Evolutionary conservation across 2,888 invertebrate species (phyloP).

Genomic region (Orchesella flavescens): DNA sequence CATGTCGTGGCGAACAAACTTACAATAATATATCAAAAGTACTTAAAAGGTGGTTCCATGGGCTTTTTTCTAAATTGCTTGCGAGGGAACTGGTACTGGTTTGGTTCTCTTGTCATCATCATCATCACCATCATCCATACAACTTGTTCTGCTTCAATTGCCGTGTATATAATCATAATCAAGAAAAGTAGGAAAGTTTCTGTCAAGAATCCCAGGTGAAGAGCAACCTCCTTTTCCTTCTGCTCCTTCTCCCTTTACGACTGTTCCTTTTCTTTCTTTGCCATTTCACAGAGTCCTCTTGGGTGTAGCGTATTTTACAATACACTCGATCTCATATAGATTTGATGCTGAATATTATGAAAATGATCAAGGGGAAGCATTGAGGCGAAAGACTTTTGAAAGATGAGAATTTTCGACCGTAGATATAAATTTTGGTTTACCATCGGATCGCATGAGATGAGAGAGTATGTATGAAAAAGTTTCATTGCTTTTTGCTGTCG

Average conservation of each 20-base stretch:
- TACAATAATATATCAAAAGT: neutral
- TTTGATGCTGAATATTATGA: no score
- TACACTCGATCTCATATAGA: no score
- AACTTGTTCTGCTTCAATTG: neutral
- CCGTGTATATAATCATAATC: neutral
- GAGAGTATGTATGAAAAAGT: no score
- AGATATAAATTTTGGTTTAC: no score
- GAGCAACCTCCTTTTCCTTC: neutral
- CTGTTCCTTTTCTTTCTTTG: neutral
- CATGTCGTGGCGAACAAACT: neutral
- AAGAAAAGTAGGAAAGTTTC: neutral
- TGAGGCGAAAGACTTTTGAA: no score
- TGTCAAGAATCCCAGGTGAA: slow-evolving; percentile 5
- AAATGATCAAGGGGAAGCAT: no score
- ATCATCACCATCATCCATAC: neutral
- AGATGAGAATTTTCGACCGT: no score
- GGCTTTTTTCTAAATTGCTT: slow-evolving; percentile 6
- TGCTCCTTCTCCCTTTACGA: neutral
- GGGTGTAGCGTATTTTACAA: no score
- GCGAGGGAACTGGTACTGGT: slow-evolving; percentile 10
- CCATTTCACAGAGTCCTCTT: no score
- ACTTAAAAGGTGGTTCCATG: neutral
- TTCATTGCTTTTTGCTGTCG: no score
- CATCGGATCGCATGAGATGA: no score
- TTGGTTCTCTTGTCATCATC: neutral